These are phyloP conservation scores for Pterocles burchelli DNA, from an alignment of 2,113 vertebrate genomes.

Conservation along the genomic window DNA sequence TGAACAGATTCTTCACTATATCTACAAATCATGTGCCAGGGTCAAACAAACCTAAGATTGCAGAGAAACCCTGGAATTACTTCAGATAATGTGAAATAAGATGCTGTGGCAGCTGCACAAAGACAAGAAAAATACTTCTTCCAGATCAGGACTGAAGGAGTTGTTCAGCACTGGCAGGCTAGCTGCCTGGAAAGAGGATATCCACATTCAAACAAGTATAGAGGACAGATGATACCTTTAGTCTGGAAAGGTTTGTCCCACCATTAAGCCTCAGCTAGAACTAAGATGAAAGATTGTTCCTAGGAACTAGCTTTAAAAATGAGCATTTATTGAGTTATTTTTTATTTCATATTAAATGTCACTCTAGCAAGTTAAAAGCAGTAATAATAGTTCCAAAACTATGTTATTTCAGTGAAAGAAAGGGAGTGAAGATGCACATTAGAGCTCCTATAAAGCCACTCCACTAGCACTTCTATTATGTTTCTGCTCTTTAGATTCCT, in stretches of 20 bases:
- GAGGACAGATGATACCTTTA: not conserved
- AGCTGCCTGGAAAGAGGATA: not conserved
- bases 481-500: not conserved
- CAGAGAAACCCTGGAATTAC: not conserved
- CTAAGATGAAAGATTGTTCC: not conserved
- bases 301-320: not conserved
- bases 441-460: not conserved
- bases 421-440: not conserved
- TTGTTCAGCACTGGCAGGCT: not conserved
- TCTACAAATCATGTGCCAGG: not conserved
- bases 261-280: not conserved
- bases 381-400: not conserved
- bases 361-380: not conserved
- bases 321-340: not conserved
- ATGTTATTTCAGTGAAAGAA: not conserved
- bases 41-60: not conserved
- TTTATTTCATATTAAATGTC: not conserved
- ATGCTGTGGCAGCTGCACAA: not conserved
- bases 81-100: not conserved
- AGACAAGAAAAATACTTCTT: not conserved
- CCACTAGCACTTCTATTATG: fast-evolving
- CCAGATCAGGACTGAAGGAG: not conserved
- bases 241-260: not conserved
- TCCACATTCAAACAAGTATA: not conserved
- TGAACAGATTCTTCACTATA: not conserved